Conservation (phyloP, 1,140 invertebrate genomes). For the Neodiprion virginianus region DNA sequence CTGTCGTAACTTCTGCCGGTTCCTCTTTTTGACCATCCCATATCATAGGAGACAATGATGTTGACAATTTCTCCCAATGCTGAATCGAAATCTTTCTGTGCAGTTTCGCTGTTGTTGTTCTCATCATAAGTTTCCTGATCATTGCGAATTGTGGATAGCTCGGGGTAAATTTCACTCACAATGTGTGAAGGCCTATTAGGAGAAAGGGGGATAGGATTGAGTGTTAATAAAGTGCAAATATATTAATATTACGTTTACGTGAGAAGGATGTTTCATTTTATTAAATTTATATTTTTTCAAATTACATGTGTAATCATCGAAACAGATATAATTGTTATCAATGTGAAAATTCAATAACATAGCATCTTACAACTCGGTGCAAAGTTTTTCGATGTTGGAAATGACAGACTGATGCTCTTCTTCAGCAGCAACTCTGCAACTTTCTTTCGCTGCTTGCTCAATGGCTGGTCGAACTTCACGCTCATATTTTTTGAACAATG, state of each 20-base stretch:
- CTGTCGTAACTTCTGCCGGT: slow-evolving; percentile 14
- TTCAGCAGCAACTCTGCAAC: slow-evolving; percentile 12
- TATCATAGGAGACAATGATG: slow-evolving; percentile 13
- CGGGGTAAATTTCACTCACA: too few relatives aligned
- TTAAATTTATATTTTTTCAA: too few relatives aligned
- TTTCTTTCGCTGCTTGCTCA: slow-evolving; percentile 19
- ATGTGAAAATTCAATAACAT: too few relatives aligned
- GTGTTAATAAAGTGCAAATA: too few relatives aligned
- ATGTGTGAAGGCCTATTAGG: too few relatives aligned
- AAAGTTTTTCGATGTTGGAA: slow-evolving; percentile 24
- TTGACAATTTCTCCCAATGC: slow-evolving; percentile 3
- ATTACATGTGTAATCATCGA: too few relatives aligned
- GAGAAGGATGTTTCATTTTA: too few relatives aligned
- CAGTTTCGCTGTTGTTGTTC: not conserved
- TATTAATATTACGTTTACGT: too few relatives aligned
- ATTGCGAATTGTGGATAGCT: too few relatives aligned
- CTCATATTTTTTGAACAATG: slow-evolving; percentile 29
- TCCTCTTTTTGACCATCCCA: slow-evolving; percentile 9
- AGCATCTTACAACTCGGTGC: slow-evolving; percentile 23
- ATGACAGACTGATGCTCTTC: slow-evolving; percentile 25
- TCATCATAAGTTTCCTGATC: too few relatives aligned
- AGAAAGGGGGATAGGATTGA: too few relatives aligned
- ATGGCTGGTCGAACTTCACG: slow-evolving; percentile 21
- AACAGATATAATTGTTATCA: too few relatives aligned
- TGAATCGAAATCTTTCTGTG: not conserved